Evolutionary conservation across 2,113 vertebrate species (phyloP).

Genomic region (Circaetus cinerascens): DNA sequence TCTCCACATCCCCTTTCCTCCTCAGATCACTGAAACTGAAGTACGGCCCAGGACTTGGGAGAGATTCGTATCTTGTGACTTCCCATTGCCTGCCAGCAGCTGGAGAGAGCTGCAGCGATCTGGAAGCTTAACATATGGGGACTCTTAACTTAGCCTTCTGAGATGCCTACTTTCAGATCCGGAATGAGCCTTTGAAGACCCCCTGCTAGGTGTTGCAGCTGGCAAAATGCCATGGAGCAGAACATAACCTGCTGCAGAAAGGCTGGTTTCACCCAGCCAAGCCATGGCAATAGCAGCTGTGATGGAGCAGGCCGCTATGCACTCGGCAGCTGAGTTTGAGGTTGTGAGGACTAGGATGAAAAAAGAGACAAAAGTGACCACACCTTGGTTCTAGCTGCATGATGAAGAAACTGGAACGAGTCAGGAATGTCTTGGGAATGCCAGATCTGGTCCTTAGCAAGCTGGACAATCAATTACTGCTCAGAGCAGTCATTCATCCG

Average conservation of each 20-base stretch:
- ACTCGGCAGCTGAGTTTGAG: accelerated
- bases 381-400: not conserved
- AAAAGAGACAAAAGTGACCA: not conserved
- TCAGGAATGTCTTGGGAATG: not conserved
- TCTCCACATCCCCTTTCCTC: not conserved
- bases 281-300: not conserved
- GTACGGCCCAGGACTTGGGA: not conserved
- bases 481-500: not conserved
- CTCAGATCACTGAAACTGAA: not conserved
- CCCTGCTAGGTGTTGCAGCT: not conserved
- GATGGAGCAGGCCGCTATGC: not conserved
- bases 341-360: not conserved
- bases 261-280: not conserved
- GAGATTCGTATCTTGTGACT: not conserved
- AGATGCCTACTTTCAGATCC: not conserved
- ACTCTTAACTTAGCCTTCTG: not conserved
- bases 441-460: not conserved
- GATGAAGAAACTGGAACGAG: not conserved
- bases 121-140: not conserved
- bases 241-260: not conserved
- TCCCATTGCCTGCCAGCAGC: not conserved
- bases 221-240: not conserved
- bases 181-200: not conserved
- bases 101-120: not conserved
- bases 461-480: not conserved